Evolutionary conservation across 2,888 invertebrate species (phyloP), one percentile per base, ranked within the genome.

Genomic region (Chrysodeixis includens): DNA sequence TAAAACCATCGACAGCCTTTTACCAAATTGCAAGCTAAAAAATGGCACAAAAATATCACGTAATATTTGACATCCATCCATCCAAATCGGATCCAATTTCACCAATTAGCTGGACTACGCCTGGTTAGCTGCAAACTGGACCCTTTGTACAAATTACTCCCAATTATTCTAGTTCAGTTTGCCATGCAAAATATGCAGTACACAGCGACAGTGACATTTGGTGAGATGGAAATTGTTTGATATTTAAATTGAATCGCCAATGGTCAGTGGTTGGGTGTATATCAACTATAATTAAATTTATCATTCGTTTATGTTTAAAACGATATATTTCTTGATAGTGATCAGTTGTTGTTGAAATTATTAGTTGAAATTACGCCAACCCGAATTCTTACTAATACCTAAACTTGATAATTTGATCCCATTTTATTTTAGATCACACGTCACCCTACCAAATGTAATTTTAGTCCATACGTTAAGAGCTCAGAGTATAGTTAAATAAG

Each of bases 81-180:
- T 44, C 62, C 53, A 55, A 52, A 3, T 30, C 8, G 40, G 22
- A 16, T 75, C 54, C 51, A 66, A 60, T 73, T 70, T 66, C 59
- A 51, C 54, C 57, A 74, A 75, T 74, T 66, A 75, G 52, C 58
- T 49, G 10, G 46, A 10, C 64, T 57, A 49, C 56, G 58, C 49
- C 20, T 52, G 67, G 67, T 56, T 57, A 70, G 56, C 56, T 68
- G 35, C 16, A 22, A 67, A 69, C 64, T 58, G 56, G 35, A 67
- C 66, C 66, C 60, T 68, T 69, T 66, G 64, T 65, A 66, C 76
- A 79, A 76, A 78, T 79, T 76, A 71, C 52, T 46, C 54, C 55
- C 66, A 69, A 76, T 78, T 74, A 78, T 58, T 78, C 58, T 55
- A 60, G 64, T 74, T 68, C 76, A 63, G 63, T 66, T 56, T 30